These are phyloP conservation scores for Pyrochroa serraticornis DNA, from an alignment of 2,888 invertebrate species.

Conservation along the genomic window DNA sequence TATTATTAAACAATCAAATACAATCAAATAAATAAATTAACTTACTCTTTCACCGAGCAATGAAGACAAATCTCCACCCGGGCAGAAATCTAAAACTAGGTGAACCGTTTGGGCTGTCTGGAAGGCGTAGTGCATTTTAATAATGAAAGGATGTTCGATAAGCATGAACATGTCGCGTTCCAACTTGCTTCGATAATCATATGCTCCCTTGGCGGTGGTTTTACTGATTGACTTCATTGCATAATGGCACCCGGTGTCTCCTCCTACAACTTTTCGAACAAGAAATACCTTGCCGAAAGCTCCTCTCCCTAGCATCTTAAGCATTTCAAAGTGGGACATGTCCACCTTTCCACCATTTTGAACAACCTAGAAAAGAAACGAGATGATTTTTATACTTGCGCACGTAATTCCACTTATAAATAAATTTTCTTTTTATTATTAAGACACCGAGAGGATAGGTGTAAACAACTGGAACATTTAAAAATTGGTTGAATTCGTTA, in stretches of 20 bases:
- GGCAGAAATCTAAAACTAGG: slow-evolving; percentile 95
- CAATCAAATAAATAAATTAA: neutral
- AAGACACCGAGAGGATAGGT: too few species aligned
- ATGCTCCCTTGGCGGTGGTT: slow-evolving; percentile 96
- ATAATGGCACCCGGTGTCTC: slow-evolving; percentile 92
- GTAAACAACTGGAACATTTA: too few species aligned
- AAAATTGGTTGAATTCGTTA: too few species aligned
- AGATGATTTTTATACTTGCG: neutral
- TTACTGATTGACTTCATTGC: slow-evolving; percentile 99
- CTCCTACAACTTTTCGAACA: slow-evolving; percentile 91
- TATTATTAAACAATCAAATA: neutral
- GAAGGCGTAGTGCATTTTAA: slow-evolving; percentile 97
- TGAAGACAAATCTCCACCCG: slow-evolving; percentile 99
- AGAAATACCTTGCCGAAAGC: slow-evolving; percentile 98
- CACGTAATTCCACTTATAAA: too few species aligned
- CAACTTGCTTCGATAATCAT: slow-evolving; percentile 96
- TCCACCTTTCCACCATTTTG: slow-evolving; percentile 95
- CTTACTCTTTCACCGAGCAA: slow-evolving; percentile 95
- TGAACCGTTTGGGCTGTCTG: slow-evolving; percentile 99
- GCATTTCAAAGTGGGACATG: slow-evolving; percentile 94
- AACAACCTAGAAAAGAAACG: slow-evolving; percentile 63
- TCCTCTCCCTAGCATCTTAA: slow-evolving; percentile 95
- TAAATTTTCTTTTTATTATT: too few species aligned
- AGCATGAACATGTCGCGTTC: slow-evolving; percentile 98
- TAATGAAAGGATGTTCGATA: slow-evolving; percentile 98